A percentile compares a stretch with the other conserved stretches of the same genome.
Evolutionary conservation across 37 sponge, comb jelly and placozoan species (phyloP).

Genomic region (Theonella swinhoei): DNA sequence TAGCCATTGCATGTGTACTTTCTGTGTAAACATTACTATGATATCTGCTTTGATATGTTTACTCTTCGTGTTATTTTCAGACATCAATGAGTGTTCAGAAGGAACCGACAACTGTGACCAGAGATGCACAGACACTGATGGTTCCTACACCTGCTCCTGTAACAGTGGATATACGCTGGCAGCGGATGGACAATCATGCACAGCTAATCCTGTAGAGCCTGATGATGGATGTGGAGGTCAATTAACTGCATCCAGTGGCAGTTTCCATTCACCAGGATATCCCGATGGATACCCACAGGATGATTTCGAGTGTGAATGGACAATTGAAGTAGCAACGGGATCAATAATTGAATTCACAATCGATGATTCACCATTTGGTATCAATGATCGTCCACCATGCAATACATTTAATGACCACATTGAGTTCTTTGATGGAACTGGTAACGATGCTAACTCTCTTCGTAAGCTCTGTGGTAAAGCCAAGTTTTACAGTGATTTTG

Average conservation of each 20-base stretch:
- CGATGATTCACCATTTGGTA: not conserved
- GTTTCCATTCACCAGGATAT: slow-evolving; percentile 42
- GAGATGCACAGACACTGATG: slow-evolving; percentile 12
- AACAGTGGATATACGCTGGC: slow-evolving; percentile 10
- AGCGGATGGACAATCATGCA: not conserved
- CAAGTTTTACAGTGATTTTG: slow-evolving; percentile 13
- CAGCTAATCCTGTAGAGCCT: not conserved
- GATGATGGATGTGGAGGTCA: slow-evolving; percentile 14
- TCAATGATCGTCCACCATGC: slow-evolving; percentile 24
- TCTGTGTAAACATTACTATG: too few species aligned
- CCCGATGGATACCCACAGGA: slow-evolving; percentile 20
- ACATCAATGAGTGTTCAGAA: slow-evolving; percentile 26
- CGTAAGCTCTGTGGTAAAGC: not conserved
- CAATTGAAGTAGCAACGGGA: too few species aligned
- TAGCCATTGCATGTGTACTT: too few species aligned
- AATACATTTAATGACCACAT: slow-evolving; percentile 16
- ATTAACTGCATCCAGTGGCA: slow-evolving; percentile 10
- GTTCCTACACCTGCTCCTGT: slow-evolving; percentile 37
- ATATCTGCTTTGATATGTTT: too few species aligned
- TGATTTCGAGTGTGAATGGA: slow-evolving; percentile 55
- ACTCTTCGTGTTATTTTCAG: not conserved
- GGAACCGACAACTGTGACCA: not conserved
- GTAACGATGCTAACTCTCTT: not conserved
- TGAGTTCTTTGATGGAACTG: slow-evolving; percentile 9
- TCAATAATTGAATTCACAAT: slow-evolving; percentile 39